Base-by-base conservation (phyloP, 2,113 vertebrate species). In the Sakesphorus luctuosus region DNA sequence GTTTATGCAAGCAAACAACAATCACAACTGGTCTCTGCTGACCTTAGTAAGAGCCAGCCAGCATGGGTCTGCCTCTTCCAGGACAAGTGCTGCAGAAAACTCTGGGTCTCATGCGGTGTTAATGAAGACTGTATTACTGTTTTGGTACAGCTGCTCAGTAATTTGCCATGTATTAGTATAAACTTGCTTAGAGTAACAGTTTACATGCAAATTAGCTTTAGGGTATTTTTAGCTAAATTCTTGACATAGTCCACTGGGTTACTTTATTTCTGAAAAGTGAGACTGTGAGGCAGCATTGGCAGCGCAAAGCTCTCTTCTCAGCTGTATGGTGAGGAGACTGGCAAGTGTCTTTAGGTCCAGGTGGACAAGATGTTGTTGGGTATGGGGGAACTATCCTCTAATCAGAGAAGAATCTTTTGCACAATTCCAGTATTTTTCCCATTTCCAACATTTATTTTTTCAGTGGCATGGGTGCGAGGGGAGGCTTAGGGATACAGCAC, bases 131-230 rank as follows among this genome's bases (percentile, higher is more conserved):
- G 46, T 24, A 23, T 44, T 1, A 2, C 68, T 93, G 28, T 77
- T 93, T 50, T 62, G 50, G 83, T 85, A 76, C 29, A 81, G 13
- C 44, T 56, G 81, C 65, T 81, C 89, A 43, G 73, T 67, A 69
- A 74, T 87, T 94, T 92, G n/a, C 61, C 47, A 16, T 26, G 47
- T 44, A 69, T 65, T n/a, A 16, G 26, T 68, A 55, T 46, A 56
- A 93, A 86, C 94, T 68, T 91, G 86, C 20, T 92, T 18, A 17
- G 47, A 89, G 43, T 87, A 71, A 89, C 35, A n/a, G 24, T 94
- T 93, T 92, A 36, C 44, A 84, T 91, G 89, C 61, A 91, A 89
- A 96, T 95, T 44, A 87, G 35, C 52, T 58, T 47, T 44, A 65
- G 73, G 73, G 84, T 44, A 29, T 67, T 95, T 86, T 59, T 65